Percentiles rank a stretch among this genome's conserved stretches.
Evolutionary conservation across 2,113 vertebrate genomes (phyloP).

Genomic region (Pimephales promelas): DNA sequence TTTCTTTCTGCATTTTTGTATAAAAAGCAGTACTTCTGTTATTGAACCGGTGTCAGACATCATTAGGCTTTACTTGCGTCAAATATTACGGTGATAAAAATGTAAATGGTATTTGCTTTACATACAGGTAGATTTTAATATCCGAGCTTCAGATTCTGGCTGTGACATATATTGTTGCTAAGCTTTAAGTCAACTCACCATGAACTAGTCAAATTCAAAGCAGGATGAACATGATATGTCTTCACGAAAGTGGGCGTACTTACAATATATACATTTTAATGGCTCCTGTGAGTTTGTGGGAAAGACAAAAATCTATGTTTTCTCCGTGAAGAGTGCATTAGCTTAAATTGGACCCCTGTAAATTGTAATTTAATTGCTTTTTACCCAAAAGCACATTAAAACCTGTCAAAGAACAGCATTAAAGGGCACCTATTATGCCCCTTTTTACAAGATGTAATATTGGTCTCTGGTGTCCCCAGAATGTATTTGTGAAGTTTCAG

Average conservation of each 20-base stretch:
- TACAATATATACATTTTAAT: neutral
- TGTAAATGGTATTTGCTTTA: conserved; percentile 1
- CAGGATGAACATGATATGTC: neutral
- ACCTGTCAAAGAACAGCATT: too few relatives aligned
- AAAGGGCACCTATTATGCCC: too few relatives aligned
- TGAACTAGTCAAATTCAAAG: conserved; percentile 2
- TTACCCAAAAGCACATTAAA: conserved; percentile 45
- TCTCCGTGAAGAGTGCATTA: conserved; percentile 34
- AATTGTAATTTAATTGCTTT: conserved; percentile 40
- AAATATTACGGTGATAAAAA: conserved; percentile 8
- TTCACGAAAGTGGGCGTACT: neutral
- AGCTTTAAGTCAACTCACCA: neutral
- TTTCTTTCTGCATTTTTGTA: neutral
- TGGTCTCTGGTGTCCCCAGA: too few relatives aligned
- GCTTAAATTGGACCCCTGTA: conserved; percentile 36
- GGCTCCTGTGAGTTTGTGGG: neutral
- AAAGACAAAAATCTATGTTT: conserved; percentile 25
- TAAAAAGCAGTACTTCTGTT: neutral
- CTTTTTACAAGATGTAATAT: too few relatives aligned
- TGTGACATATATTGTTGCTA: neutral
- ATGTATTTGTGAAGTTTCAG: too few relatives aligned
- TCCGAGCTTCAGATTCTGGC: neutral
- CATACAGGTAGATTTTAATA: neutral
- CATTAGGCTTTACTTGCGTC: neutral
- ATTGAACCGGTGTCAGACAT: neutral